Conservation (phyloP, 2,888 invertebrate species). For the Clistopyga incitator region DNA sequence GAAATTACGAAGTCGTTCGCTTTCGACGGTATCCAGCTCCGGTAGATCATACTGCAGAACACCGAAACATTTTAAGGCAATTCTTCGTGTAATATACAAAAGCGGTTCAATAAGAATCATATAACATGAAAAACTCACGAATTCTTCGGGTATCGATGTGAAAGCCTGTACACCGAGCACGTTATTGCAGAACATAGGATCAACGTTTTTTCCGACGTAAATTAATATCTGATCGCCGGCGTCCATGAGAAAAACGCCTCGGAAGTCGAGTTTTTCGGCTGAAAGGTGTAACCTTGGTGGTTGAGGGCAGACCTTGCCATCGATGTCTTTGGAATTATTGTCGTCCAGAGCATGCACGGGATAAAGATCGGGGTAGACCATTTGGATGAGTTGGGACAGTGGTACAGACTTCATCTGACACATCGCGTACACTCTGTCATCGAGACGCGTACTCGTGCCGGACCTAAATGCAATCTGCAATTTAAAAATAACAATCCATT, state of each 20-base stretch:
- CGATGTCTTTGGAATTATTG: slow-evolving; percentile 83
- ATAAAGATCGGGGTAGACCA: slow-evolving; percentile 96
- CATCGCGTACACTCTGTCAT: slow-evolving; percentile 97
- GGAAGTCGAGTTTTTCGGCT: slow-evolving; percentile 92
- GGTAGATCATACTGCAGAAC: slow-evolving; percentile 89
- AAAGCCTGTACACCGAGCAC: slow-evolving; percentile 92
- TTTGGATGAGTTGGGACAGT: slow-evolving; percentile 91
- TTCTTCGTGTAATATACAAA: neutral
- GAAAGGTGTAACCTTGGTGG: slow-evolving; percentile 94
- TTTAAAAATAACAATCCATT: slow-evolving; percentile 12
- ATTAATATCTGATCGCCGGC: slow-evolving; percentile 92
- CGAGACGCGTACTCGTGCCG: slow-evolving; percentile 94
- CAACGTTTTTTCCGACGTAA: slow-evolving; percentile 93
- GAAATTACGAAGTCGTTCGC: slow-evolving; percentile 91
- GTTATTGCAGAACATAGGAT: slow-evolving; percentile 90
- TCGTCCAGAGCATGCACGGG: slow-evolving; percentile 91
- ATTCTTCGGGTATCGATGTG: slow-evolving; percentile 90
- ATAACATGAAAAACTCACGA: slow-evolving; percentile 80
- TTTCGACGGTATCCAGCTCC: slow-evolving; percentile 90
- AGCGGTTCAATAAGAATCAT: slow-evolving; percentile 27
- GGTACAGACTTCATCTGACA: slow-evolving; percentile 96
- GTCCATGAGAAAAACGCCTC: slow-evolving; percentile 96
- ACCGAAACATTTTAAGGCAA: slow-evolving; percentile 45
- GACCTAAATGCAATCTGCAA: slow-evolving; percentile 94
- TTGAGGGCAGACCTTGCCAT: slow-evolving; percentile 85